These are phyloP conservation scores for Pangasius macronema DNA, from an alignment of 2,797 vertebrate species.

Conservation along the genomic window DNA sequence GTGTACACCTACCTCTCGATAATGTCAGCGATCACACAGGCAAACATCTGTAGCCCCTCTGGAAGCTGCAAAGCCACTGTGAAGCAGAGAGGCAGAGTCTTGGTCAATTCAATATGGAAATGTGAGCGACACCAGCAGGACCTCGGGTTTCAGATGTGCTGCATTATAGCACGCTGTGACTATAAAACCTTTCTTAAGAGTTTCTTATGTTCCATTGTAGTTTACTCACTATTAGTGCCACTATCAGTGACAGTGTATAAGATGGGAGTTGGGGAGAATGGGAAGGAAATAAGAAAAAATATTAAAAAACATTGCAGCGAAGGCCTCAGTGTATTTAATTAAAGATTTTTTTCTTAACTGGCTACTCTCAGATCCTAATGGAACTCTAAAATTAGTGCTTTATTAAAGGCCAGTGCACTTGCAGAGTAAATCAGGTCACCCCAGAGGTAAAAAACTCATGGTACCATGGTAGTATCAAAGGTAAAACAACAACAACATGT, in stretches of 20 bases:
- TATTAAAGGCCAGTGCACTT: slow-evolving; percentile 2
- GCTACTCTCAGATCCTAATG: not conserved
- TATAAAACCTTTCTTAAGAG: not conserved
- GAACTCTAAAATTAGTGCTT: not conserved
- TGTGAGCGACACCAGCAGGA: slow-evolving; percentile 45
- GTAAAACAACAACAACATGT: not conserved
- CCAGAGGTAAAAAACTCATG: not conserved
- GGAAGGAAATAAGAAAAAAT: not conserved
- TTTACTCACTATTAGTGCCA: not conserved
- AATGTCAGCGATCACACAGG: slow-evolving; percentile 93
- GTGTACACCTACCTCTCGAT: slow-evolving; percentile 84
- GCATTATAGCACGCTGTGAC: not conserved
- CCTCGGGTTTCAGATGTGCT: not conserved
- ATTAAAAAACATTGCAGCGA: not conserved
- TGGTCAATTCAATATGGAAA: slow-evolving; percentile 47
- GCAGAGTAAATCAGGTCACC: not conserved
- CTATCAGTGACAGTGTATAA: not conserved
- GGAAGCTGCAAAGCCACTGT: slow-evolving; percentile 98
- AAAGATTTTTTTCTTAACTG: not conserved
- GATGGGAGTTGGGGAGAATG: not conserved
- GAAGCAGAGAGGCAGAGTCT: slow-evolving; percentile 50
- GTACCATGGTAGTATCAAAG: not conserved
- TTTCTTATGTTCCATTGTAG: not conserved
- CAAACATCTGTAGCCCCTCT: slow-evolving; percentile 96
- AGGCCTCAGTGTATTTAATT: not conserved